Conservation (phyloP, 2,113 vertebrate species). For the Corythaeola cristata region DNA sequence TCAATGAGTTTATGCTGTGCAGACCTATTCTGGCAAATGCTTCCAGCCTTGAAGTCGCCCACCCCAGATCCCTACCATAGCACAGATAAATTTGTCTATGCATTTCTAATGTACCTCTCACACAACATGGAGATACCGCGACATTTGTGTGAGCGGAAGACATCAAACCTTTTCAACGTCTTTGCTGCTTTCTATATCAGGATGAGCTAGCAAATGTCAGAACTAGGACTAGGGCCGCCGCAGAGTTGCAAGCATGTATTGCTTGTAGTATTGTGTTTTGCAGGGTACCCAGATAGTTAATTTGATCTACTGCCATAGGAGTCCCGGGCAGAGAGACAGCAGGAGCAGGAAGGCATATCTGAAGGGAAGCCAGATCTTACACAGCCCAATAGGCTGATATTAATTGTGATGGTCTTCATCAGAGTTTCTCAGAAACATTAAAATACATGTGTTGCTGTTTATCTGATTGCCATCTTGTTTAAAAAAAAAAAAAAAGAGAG, state of each 20-base stretch:
- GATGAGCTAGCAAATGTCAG: background rate
- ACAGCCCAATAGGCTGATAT: background rate
- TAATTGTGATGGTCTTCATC: background rate
- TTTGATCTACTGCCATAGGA: background rate
- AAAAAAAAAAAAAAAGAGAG: background rate
- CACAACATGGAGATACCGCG: background rate
- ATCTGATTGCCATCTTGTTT: conserved; percentile 4
- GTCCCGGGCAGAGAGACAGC: background rate
- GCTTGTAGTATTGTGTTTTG: background rate
- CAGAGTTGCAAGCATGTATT: background rate
- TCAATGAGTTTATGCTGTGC: background rate
- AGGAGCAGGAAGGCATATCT: background rate
- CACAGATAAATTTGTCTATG: background rate
- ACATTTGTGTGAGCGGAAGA: background rate
- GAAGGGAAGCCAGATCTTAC: background rate
- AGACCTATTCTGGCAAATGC: background rate
- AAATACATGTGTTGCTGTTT: background rate
- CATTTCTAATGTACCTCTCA: background rate
- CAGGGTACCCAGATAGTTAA: background rate
- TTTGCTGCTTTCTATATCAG: background rate
- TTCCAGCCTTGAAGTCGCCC: background rate
- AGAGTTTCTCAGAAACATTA: conserved; percentile 3
- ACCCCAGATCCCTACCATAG: background rate
- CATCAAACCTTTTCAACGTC: background rate
- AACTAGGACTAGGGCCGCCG: background rate